phyloP scores from a whole-genome alignment of 2,797 vertebrate species.

The Astyanax mexicanus region DNA sequence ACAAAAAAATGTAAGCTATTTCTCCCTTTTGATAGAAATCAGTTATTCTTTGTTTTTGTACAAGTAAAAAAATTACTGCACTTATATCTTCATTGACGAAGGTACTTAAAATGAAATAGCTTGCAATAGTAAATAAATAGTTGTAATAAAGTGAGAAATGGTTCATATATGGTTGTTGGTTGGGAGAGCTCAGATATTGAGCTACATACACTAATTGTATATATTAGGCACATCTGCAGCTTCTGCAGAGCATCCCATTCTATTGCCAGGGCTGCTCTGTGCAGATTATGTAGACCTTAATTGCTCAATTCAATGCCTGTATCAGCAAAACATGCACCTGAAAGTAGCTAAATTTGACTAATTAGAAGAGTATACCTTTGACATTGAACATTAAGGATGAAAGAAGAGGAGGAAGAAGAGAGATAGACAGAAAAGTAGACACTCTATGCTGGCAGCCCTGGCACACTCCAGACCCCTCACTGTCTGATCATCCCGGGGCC shows the following conservation, averaged over 20 bases:
- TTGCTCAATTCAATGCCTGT: neutral
- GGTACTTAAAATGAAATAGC: too few species aligned
- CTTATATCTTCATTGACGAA: too few species aligned
- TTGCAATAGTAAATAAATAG: too few species aligned
- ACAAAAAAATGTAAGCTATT: too few species aligned
- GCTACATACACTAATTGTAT: too few species aligned
- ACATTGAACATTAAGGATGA: neutral
- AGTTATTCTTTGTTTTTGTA: too few species aligned
- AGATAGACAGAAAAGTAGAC: slow-evolving; percentile 20
- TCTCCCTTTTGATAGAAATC: too few species aligned
- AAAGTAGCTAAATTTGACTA: neutral
- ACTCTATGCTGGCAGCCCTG: slow-evolving; percentile 35
- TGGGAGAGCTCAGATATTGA: too few species aligned
- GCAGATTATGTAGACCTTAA: neutral
- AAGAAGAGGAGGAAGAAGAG: neutral
- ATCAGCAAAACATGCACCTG: neutral
- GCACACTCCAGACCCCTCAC: slow-evolving; percentile 66
- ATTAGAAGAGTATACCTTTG: neutral
- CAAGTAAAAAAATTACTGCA: too few species aligned
- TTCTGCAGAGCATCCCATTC: neutral
- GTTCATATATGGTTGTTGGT: too few species aligned
- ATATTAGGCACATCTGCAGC: neutral
- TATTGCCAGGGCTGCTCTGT: neutral
- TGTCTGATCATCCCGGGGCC: slow-evolving; percentile 75
- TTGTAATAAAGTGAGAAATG: too few species aligned